Conservation (phyloP, 1,140 invertebrate species). For the Hydropsyche tenuis region DNA sequence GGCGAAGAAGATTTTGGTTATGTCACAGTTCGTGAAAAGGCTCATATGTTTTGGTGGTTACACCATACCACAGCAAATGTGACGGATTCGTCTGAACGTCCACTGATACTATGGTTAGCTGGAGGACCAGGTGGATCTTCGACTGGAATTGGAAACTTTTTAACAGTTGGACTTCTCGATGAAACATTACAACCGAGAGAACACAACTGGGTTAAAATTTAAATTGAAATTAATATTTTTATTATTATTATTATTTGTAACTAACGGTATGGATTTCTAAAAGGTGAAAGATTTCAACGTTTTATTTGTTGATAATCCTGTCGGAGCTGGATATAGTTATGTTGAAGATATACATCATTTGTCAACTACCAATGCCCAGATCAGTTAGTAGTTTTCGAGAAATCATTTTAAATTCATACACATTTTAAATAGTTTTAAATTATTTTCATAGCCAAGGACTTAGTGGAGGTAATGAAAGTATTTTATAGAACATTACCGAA, state of each 20-base stretch:
- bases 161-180: constrained; percentile 76
- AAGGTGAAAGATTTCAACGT: constrained; percentile 80
- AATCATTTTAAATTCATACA: not conserved
- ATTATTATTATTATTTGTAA: not conserved
- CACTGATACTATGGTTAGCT: constrained; percentile 80
- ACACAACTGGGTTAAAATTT: constrained; percentile 72
- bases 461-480: constrained; percentile 71
- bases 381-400: constrained; percentile 57
- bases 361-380: constrained; percentile 73
- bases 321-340: constrained; percentile 87
- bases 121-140: constrained; percentile 79
- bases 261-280: constrained; percentile 34
- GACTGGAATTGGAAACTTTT: constrained; percentile 80
- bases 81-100: constrained; percentile 67
- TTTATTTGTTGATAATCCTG: constrained; percentile 89
- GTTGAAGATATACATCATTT: constrained; percentile 66
- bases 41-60: constrained; percentile 87
- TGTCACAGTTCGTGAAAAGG: constrained; percentile 70
- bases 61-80: constrained; percentile 70
- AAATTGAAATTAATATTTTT: constrained; percentile 12
- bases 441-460: constrained; percentile 67
- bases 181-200: constrained; percentile 69
- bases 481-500: constrained; percentile 71
- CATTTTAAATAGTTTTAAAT: not conserved
- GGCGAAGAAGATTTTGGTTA: constrained; percentile 52